Evolutionary conservation across 2,797 vertebrate genomes (phyloP).

Genomic region (Alca torda): DNA sequence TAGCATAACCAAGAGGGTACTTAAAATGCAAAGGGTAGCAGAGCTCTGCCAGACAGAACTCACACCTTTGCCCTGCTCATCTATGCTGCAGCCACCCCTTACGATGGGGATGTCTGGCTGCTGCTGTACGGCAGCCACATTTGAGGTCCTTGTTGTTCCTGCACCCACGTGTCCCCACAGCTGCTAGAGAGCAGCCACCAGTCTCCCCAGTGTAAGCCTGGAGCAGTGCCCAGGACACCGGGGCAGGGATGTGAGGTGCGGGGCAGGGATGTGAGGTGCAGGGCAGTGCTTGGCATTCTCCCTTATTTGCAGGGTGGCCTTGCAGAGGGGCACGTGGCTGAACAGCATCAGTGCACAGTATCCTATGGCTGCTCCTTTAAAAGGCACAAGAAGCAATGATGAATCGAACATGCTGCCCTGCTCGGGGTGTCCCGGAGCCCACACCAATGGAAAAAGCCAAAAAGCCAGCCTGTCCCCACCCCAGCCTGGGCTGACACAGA

Average conservation of each 20-base stretch:
- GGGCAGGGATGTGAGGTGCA: not conserved
- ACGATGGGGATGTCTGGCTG: not conserved
- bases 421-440: not conserved
- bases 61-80: not conserved
- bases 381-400: not conserved
- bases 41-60: not conserved
- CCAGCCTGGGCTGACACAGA: not conserved
- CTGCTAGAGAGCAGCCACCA: not conserved
- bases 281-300: not conserved
- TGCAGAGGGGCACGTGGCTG: not conserved
- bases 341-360: not conserved
- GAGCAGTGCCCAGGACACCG: not conserved
- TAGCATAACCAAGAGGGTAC: not conserved
- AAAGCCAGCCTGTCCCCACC: not conserved
- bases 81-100: not conserved
- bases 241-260: not conserved
- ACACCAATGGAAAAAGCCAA: rapidly evolving
- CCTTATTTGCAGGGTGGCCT: not conserved
- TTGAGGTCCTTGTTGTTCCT: not conserved
- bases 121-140: not conserved
- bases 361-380: not conserved
- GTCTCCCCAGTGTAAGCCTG: not conserved
- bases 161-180: not conserved
- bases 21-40: not conserved
- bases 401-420: rapidly evolving